Conservation (phyloP, 2,888 invertebrate species). For the Horisme vitalbata region DNA sequence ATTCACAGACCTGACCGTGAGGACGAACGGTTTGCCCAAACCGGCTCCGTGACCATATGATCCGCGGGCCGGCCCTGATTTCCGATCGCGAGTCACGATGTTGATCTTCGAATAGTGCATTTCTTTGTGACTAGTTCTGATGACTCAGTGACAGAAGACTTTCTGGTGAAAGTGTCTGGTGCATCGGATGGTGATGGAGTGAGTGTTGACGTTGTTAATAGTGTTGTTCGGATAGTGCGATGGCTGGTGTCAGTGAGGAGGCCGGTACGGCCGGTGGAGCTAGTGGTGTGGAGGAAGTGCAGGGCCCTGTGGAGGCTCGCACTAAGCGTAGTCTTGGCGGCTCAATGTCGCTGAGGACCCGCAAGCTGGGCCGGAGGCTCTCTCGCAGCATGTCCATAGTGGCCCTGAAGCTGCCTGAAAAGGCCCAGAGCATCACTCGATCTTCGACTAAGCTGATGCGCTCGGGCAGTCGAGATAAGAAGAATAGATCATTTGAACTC, state of each 20-base stretch:
- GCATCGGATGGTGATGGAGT: conserved; percentile 59
- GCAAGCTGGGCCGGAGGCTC: conserved; percentile 77
- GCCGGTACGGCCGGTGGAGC: conserved; percentile 41
- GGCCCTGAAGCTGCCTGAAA: conserved; percentile 79
- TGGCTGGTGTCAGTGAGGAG: conserved; percentile 75
- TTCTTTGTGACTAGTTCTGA: conserved; percentile 47
- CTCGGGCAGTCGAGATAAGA: conserved; percentile 81
- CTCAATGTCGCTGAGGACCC: conserved; percentile 76
- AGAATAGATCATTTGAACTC: conserved; percentile 83
- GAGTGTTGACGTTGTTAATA: conserved; percentile 59
- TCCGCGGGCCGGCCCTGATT: conserved; percentile 55
- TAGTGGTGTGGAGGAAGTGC: conserved; percentile 51
- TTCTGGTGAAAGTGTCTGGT: conserved; percentile 58
- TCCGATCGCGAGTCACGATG: conserved; percentile 62
- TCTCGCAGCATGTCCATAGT: conserved; percentile 82
- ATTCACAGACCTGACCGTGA: conserved; percentile 37
- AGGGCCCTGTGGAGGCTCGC: conserved; percentile 46
- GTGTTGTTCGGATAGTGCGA: conserved; percentile 62
- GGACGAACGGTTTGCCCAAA: conserved; percentile 44
- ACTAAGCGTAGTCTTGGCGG: conserved; percentile 71
- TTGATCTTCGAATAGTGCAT: conserved; percentile 64
- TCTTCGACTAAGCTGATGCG: conserved; percentile 83
- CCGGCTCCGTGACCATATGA: conserved; percentile 73
- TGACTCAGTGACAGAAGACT: conserved; percentile 68
- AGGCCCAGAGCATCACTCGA: conserved; percentile 84